Evolutionary conservation across 2,888 invertebrate genomes (phyloP).

Genomic region (Anoncus sp.): DNA sequence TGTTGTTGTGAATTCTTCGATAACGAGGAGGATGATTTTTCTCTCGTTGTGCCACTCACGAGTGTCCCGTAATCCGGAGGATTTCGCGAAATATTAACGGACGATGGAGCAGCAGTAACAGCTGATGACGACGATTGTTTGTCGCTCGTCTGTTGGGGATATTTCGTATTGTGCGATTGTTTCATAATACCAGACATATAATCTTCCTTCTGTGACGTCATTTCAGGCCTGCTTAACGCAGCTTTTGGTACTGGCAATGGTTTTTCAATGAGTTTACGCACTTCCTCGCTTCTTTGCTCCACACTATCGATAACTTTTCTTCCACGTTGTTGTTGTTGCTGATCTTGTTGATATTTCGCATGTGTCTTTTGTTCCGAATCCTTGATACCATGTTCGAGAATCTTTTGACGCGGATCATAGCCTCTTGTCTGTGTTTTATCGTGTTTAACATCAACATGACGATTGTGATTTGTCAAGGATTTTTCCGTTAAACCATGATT

Average conservation of each 20-base stretch:
- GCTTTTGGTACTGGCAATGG: slow-evolving; percentile 75
- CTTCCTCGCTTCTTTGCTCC: slow-evolving; percentile 79
- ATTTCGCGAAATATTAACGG: slow-evolving; percentile 56
- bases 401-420: slow-evolving; percentile 77
- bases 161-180: slow-evolving; percentile 74
- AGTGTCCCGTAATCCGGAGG: slow-evolving; percentile 53
- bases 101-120: slow-evolving; percentile 41
- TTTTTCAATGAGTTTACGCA: slow-evolving; percentile 79
- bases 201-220: slow-evolving; percentile 74
- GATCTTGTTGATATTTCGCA: slow-evolving; percentile 72
- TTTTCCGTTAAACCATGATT: slow-evolving; percentile 49
- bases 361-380: slow-evolving; percentile 76
- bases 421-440: slow-evolving; percentile 69
- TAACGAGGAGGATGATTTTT: slow-evolving; percentile 27
- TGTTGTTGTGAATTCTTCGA: slow-evolving; percentile 28
- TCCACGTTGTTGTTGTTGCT: slow-evolving; percentile 32
- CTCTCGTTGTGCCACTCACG: slow-evolving; percentile 12
- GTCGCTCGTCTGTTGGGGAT: slow-evolving; percentile 56
- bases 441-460: slow-evolving; percentile 58
- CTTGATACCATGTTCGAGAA: slow-evolving; percentile 67
- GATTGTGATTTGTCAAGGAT: slow-evolving; percentile 49
- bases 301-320: slow-evolving; percentile 69
- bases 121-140: slow-evolving; percentile 49
- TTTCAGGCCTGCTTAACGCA: slow-evolving; percentile 73
- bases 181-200: slow-evolving; percentile 76